Base-by-base conservation (phyloP, 2,797 vertebrate species). In the Microchirus variegatus region DNA sequence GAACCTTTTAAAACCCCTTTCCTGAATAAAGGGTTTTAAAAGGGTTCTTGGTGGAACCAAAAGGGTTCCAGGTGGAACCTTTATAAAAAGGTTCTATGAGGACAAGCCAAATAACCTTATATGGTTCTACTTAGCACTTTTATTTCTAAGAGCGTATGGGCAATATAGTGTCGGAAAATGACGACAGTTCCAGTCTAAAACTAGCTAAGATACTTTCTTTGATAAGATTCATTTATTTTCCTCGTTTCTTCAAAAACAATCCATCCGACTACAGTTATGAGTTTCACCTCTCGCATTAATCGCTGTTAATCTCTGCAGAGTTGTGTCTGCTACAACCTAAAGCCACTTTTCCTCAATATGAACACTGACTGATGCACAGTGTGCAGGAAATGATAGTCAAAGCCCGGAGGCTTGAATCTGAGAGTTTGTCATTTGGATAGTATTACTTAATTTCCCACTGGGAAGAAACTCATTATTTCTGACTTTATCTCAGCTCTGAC, bases 341-440 rank as follows among this genome's bases (percentile, higher is more conserved):
- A 78, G 78, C 72, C 59, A 65, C 77, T 65, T 65, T 77, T 67
- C 75, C 68, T 78, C 75, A 70, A 53, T 81, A 74, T 83, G 74
- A 86, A 62, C 85, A 78, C 75, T 79, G 75, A 72, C 80, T 74
- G 70, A 79, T 77, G 81, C 83, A 86, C 75, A 84, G 79, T 60
- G 63, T 81, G 79, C 78, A 76, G 77, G 64, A 91, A 91, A 90
- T 88, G 87, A 90, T 88, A 83, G 81, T 82, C 72, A 71, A 63
- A 70, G 83, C 88, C 91, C 83, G 16, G 56, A 80, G 90, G 90
- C 84, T 80, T 59, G 83, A 78, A 82, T 87, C 87, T 87, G 90
- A 91, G 92, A 82, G 86, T 92, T 92, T 89, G 88, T 94, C 91
- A 91, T 92, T 89, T 89, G 86, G 85, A 89, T 90, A 91, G 88